phyloP scores from a whole-genome alignment of 2,888 invertebrate species.

The Scaptomyza tumidula region DNA sequence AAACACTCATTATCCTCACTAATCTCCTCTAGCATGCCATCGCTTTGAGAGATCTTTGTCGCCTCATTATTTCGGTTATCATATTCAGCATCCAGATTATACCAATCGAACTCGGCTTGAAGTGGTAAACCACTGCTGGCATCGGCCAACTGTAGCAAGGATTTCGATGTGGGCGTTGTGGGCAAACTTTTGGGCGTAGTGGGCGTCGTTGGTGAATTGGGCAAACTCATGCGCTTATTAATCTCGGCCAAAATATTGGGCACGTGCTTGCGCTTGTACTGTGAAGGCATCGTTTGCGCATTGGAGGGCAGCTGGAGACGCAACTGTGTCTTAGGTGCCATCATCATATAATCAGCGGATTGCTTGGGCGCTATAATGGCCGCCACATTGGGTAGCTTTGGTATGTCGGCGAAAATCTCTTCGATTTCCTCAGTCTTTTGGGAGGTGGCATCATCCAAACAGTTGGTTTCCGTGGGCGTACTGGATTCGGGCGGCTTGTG shows the following conservation, averaged over 20 bases:
- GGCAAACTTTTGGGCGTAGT: constrained; percentile 56
- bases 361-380: constrained; percentile 89
- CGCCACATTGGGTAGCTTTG: constrained; percentile 90
- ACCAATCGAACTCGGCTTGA: constrained; percentile 85
- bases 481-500: constrained; percentile 77
- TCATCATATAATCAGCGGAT: constrained; percentile 57
- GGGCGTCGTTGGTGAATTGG: constrained; percentile 74
- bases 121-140: constrained; percentile 74
- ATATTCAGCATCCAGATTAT: constrained; percentile 84
- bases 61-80: constrained; percentile 65
- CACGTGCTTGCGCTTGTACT: constrained; percentile 82
- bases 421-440: constrained; percentile 84
- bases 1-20: constrained; percentile 76
- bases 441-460: constrained; percentile 58
- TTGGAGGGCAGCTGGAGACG: constrained; percentile 56
- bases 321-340: constrained; percentile 48
- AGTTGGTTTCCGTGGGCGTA: constrained; percentile 56
- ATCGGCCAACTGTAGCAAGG: constrained; percentile 50
- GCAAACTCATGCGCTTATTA: constrained; percentile 81
- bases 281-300: constrained; percentile 51
- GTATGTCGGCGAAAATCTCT: constrained; percentile 87
- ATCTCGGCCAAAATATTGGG: constrained; percentile 83
- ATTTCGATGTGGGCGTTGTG: constrained; percentile 54
- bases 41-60: constrained; percentile 41
- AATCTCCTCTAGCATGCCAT: constrained; percentile 72